Evolutionary conservation across 2,888 invertebrate genomes (phyloP).

Genomic region (Thyatira batis): DNA sequence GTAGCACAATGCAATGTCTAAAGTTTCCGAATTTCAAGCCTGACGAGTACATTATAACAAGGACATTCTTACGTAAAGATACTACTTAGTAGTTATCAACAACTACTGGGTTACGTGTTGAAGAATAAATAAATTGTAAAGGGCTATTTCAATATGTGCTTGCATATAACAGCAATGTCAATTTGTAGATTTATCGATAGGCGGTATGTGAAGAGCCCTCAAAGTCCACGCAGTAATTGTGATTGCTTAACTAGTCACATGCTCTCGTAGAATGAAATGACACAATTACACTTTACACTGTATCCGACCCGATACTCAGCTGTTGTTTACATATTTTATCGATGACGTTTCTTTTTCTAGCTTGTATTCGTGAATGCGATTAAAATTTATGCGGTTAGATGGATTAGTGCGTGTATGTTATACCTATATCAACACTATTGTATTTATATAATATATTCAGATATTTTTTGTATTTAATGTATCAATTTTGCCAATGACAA

Average conservation of each 20-base stretch:
- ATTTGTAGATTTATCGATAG: not conserved
- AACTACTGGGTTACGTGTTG: not conserved
- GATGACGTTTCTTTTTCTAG: not conserved
- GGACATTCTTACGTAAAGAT: not conserved
- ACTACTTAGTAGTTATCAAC: no score
- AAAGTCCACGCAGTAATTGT: conserved; percentile 18
- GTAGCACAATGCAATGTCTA: not conserved
- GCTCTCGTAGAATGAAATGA: conserved; percentile 37
- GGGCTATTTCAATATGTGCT: not conserved
- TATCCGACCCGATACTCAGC: conserved; percentile 3
- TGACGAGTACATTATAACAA: not conserved
- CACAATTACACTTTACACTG: conserved; percentile 36
- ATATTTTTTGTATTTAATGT: not conserved
- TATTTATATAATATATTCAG: not conserved
- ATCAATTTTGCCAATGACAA: no score
- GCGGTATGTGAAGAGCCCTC: conserved; percentile 11
- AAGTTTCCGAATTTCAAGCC: not conserved
- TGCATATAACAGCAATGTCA: not conserved
- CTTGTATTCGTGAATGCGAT: not conserved
- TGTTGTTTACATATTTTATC: conserved; percentile 3
- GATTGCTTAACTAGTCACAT: conserved; percentile 48
- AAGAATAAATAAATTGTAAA: not conserved
- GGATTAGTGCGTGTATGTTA: no score
- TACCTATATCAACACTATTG: no score
- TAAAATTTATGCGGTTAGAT: no score